These are phyloP conservation scores for Aproaerema taeniolella DNA, from an alignment of 2,888 invertebrate species.

Conservation along the genomic window DNA sequence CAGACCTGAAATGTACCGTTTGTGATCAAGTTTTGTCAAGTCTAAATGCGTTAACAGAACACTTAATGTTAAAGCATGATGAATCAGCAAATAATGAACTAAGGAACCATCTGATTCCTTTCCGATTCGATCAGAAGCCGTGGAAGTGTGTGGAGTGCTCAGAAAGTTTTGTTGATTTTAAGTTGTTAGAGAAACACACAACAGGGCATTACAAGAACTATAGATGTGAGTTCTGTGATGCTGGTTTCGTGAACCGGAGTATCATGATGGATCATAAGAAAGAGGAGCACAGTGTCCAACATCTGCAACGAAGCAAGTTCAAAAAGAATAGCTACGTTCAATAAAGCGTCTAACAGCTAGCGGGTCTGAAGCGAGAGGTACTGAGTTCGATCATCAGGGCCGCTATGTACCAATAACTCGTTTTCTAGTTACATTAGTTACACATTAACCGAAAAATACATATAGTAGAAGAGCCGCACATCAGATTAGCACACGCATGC, in stretches of 20 bases:
- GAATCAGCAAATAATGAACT: slow-evolving; percentile 44
- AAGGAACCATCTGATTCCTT: slow-evolving; percentile 50
- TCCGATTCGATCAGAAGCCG: slow-evolving; percentile 30
- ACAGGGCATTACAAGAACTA: slow-evolving; percentile 53
- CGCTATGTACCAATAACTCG: too few relatives aligned
- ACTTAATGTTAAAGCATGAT: slow-evolving; percentile 40
- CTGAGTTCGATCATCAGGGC: too few relatives aligned
- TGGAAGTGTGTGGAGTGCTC: slow-evolving; percentile 29
- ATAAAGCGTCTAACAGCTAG: too few relatives aligned
- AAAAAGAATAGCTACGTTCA: too few relatives aligned
- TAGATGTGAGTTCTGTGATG: slow-evolving; percentile 51
- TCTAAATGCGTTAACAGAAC: slow-evolving; percentile 42
- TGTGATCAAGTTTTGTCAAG: slow-evolving; percentile 34
- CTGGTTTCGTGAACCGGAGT: slow-evolving; percentile 28
- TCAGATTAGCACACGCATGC: too few relatives aligned
- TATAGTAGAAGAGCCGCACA: too few relatives aligned
- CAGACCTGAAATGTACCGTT: slow-evolving; percentile 38
- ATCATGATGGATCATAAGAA: slow-evolving; percentile 45
- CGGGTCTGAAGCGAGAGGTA: too few relatives aligned
- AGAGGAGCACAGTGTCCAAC: slow-evolving; percentile 34
- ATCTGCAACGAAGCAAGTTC: too few relatives aligned
- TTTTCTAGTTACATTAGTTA: too few relatives aligned
- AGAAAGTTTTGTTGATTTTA: slow-evolving; percentile 32
- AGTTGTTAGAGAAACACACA: slow-evolving; percentile 51
- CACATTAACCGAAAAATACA: too few relatives aligned